Evolutionary conservation across 2,797 vertebrate genomes (phyloP).

Genomic region (Lepilemur septentrionalis): DNA sequence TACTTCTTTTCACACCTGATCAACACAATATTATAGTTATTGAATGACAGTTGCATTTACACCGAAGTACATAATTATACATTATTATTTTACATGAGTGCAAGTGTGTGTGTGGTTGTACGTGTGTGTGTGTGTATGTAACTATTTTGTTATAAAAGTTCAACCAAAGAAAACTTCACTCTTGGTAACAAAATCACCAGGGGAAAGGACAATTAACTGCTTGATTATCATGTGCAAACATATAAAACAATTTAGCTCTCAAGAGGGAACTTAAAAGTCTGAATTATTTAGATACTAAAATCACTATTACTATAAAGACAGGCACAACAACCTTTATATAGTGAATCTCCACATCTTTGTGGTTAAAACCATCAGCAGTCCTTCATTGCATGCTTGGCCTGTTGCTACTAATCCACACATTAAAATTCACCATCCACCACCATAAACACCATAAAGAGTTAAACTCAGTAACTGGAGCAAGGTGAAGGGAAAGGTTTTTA

Average conservation of each 20-base stretch:
- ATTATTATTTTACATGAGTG: neutral
- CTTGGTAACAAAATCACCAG: neutral
- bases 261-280: constrained; percentile 59
- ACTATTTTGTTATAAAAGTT: neutral
- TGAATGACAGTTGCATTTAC: neutral
- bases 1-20: neutral
- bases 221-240: neutral
- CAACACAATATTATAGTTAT: neutral
- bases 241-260: constrained; percentile 52
- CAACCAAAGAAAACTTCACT: neutral
- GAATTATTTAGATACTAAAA: constrained; percentile 63
- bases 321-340: neutral
- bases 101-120: neutral
- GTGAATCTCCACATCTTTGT: neutral
- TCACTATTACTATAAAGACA: constrained; percentile 45
- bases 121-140: neutral
- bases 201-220: neutral
- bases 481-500: neutral
- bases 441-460: neutral
- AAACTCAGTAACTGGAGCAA: constrained; percentile 32
- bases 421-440: neutral
- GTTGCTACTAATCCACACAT: neutral
- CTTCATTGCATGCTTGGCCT: neutral
- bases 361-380: constrained; percentile 25
- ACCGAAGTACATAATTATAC: neutral